These are phyloP conservation scores for Trematocara marginatum DNA, from an alignment of 2,113 vertebrate genomes.

Conservation along the genomic window DNA sequence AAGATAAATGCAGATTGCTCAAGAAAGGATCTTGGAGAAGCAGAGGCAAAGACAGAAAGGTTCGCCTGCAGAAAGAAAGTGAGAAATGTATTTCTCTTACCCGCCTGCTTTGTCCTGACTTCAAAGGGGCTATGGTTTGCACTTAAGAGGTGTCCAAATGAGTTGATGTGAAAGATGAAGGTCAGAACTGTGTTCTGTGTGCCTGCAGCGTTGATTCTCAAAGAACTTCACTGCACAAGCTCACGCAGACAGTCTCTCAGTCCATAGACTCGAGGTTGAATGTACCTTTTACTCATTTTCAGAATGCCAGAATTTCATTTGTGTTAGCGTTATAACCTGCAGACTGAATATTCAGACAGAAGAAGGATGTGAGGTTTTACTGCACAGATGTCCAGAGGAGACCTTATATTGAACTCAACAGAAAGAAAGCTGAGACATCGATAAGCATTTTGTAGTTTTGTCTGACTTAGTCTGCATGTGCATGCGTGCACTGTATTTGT, in stretches of 20 bases:
- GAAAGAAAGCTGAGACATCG: neutral
- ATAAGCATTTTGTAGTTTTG: neutral
- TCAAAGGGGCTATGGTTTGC: conserved; percentile 40
- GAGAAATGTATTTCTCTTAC: conserved; percentile 34
- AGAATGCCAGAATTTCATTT: neutral
- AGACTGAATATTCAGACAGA: neutral
- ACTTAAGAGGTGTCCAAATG: conserved; percentile 43
- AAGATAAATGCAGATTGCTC: neutral
- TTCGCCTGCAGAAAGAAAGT: conserved; percentile 21
- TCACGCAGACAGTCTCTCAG: neutral
- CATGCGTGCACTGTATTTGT: neutral
- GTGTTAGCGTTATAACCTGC: neutral
- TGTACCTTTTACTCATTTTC: neutral
- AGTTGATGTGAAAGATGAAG: conserved; percentile 44
- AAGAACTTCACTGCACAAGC: neutral
- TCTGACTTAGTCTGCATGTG: neutral
- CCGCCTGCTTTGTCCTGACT: conserved; percentile 43
- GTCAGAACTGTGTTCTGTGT: conserved; percentile 2
- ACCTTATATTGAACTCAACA: neutral
- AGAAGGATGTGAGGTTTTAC: neutral
- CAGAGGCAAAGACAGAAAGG: neutral
- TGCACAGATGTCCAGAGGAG: neutral
- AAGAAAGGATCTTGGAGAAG: neutral
- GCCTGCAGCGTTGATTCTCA: conserved; percentile 23
- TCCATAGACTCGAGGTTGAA: neutral